Conservation (phyloP, 2,888 invertebrate species). For the Pandemis heparana region DNA sequence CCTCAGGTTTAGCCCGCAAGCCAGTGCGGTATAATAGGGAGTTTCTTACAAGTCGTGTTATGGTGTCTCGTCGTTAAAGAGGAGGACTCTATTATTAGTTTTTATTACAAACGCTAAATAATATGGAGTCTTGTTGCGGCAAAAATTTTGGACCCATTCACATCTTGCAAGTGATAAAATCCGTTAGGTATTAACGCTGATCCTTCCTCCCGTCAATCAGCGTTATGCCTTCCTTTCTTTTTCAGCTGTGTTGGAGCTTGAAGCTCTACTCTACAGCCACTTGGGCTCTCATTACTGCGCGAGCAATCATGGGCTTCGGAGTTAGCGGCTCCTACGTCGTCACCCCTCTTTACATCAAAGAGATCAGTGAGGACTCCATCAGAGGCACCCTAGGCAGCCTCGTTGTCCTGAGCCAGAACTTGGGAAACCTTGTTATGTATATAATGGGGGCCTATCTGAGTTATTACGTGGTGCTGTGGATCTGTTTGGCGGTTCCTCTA, state of each 20-base stretch:
- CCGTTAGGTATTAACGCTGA: no score
- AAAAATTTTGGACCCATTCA: no score
- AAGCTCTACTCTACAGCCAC: slow-evolving; percentile 76
- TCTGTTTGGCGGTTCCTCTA: slow-evolving; percentile 72
- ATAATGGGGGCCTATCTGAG: slow-evolving; percentile 76
- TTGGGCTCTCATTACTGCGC: slow-evolving; percentile 77
- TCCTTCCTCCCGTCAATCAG: no score
- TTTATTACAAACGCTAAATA: no score
- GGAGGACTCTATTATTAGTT: no score
- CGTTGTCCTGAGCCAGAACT: slow-evolving; percentile 75
- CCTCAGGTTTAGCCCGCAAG: no score
- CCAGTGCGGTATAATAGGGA: no score
- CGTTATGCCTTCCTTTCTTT: slow-evolving; percentile 18
- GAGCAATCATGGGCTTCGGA: slow-evolving; percentile 74
- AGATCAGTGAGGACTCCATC: slow-evolving; percentile 78
- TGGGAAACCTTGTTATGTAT: slow-evolving; percentile 75
- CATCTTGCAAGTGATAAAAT: no score
- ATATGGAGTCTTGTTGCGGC: no score
- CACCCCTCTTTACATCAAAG: slow-evolving; percentile 79
- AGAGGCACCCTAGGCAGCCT: slow-evolving; percentile 75
- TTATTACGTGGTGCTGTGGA: slow-evolving; percentile 74
- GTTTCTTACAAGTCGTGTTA: no score
- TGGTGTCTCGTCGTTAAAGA: no score
- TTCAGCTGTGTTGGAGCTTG: slow-evolving; percentile 73
- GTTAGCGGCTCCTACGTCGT: slow-evolving; percentile 79